Evolutionary conservation across 2,113 vertebrate genomes (phyloP).

Genomic region (Beaufortia kweichowensis): DNA sequence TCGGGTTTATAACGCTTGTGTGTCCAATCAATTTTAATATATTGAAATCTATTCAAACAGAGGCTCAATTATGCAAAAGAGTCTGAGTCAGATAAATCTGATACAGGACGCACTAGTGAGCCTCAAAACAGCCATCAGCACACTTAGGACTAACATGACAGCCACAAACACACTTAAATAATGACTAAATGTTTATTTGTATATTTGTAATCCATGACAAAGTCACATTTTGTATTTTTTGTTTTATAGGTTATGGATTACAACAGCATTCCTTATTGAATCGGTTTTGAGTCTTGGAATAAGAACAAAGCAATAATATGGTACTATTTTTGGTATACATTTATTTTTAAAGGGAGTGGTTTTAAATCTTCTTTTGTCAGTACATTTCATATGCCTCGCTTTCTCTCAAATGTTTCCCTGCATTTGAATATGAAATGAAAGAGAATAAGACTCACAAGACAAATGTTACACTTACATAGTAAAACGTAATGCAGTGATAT

Average conservation of each 20-base stretch:
- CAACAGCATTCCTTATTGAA: not conserved
- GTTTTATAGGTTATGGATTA: not conserved
- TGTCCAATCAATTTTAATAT: slow-evolving; percentile 55
- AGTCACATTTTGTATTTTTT: not conserved
- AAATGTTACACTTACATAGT: too few relatives aligned
- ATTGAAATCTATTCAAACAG: slow-evolving; percentile 58
- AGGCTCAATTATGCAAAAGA: slow-evolving; percentile 56
- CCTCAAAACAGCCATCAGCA: slow-evolving; percentile 46
- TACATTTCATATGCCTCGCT: not conserved
- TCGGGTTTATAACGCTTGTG: slow-evolving; percentile 46
- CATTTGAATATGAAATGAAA: too few relatives aligned
- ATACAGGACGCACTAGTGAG: slow-evolving; percentile 46
- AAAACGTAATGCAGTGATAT: too few relatives aligned
- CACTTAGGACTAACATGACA: slow-evolving; percentile 20
- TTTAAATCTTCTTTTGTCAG: not conserved
- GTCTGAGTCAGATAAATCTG: slow-evolving; percentile 38
- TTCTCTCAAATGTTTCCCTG: not conserved
- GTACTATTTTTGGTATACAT: too few relatives aligned
- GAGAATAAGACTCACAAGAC: too few relatives aligned
- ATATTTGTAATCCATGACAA: not conserved
- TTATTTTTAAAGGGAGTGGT: not conserved
- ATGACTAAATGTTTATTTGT: not conserved
- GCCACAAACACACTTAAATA: slow-evolving; percentile 3
- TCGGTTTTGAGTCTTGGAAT: not conserved
- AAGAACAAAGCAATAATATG: not conserved